Evolutionary conservation across 2,797 vertebrate genomes (phyloP), one percentile per base, ranked within the genome.

Genomic region (Platalea minor): DNA sequence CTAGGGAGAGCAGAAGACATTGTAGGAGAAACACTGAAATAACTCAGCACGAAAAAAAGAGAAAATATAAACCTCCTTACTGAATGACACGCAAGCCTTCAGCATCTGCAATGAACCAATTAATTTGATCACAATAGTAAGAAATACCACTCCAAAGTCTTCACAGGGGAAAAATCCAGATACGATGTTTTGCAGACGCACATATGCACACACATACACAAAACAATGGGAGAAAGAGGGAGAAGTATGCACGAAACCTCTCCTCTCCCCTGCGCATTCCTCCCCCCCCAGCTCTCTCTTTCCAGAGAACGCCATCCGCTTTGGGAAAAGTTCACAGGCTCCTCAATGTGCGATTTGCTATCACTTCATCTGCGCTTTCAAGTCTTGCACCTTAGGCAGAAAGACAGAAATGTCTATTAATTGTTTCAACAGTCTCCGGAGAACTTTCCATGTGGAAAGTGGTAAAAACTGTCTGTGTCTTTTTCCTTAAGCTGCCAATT

Each of bases 401-500:
- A 81, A 93, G 68, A 81, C 35, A 82, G 84, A 85, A 91, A 89
- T 25, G 48, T 64, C 90, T 91, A 93, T 94, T 91, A 96, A 97
- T 93, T 81, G 81, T 88, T 86, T 70, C 54, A 92, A 48, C 8
- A 35, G 68, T 78, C 93, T 97, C 93, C 8, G 8, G 78, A 92
- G 87, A 96, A 93, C 87, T 64, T 91, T 57, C 70, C 68, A 53
- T 39, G 91, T 50, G 65, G 88, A 77, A 95, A 91, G 26, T 13
- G 48, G 28, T 19, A 80, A 75, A 68, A 95, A 67, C 82, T 67
- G 67, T 61, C 91, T 85, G 45, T 35, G 46, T 51, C 84, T 90
- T 57, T 73, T 80, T 91, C 87, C 85, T 93, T 91, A 94, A 95
- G 81, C 76, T 96, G 90, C 95, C 91, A 93, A 85, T 95, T 96